These are phyloP conservation scores for Drosophila hydei DNA, from an alignment of 1,140 invertebrate species.

Conservation along the genomic window DNA sequence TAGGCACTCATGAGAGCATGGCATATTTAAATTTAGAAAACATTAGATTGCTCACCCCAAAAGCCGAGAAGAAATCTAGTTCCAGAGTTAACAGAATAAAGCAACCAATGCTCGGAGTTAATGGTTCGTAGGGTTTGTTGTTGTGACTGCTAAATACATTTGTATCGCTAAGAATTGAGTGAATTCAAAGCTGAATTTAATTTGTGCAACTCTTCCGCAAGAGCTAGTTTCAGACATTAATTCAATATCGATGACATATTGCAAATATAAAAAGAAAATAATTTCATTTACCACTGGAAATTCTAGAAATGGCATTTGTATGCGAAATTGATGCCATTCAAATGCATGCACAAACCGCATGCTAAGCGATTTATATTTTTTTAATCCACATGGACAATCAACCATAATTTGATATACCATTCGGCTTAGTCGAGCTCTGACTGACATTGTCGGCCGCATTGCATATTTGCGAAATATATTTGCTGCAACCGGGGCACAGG, in stretches of 20 bases:
- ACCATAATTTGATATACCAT: slow-evolving; percentile 28
- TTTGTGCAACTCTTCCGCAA: not conserved
- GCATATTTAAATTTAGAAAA: too few species aligned
- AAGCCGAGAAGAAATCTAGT: not conserved
- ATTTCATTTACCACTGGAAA: not conserved
- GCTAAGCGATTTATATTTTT: slow-evolving; percentile 23
- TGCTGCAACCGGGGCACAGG: not conserved
- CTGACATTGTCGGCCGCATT: slow-evolving; percentile 34
- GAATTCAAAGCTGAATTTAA: not conserved
- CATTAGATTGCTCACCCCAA: too few species aligned
- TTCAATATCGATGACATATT: not conserved
- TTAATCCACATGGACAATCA: slow-evolving; percentile 26
- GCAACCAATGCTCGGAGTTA: not conserved
- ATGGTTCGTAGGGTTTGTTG: not conserved
- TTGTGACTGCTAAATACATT: not conserved
- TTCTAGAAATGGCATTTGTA: not conserved
- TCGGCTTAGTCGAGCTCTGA: slow-evolving; percentile 13
- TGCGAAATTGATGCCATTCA: slow-evolving; percentile 5
- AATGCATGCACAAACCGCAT: not conserved
- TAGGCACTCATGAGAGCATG: too few species aligned
- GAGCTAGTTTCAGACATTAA: not conserved
- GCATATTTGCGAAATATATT: slow-evolving; percentile 4
- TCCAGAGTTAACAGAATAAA: not conserved
- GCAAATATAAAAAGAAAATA: not conserved
- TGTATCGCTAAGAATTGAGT: not conserved